Base-by-base conservation (phyloP, 1,140 invertebrate species). In the Drosophila parabipectinata region DNA sequence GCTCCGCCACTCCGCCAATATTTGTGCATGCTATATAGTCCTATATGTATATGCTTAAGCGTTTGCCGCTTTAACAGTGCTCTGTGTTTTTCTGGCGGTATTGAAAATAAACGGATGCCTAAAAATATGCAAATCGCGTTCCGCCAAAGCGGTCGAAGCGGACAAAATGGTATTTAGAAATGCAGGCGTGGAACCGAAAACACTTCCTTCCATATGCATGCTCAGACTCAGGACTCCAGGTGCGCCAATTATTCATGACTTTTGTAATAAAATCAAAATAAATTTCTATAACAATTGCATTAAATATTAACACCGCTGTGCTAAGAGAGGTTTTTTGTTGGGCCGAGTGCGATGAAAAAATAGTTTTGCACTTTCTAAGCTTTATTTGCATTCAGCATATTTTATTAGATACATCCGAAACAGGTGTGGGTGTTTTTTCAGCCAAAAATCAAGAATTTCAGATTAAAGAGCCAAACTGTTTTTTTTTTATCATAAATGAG, bases 261-360 rank as follows among this genome's bases (percentile, higher is more conserved):
- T 37, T 51, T 82, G 78, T 82, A 82, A 85, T 85, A 87, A 85
- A 85, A 85, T 85, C 81, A 85, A 85, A 85, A 78, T 85, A 72
- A 78, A 77, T 78, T 84, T 66, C 32, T 52, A 75, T 87, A 75
- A 75, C 63, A 75, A 75, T 76, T 48, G 48, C 34, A 87, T 85
- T 58, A 82, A 85, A 87, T 71, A 87, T 85, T 68, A 34, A 85
- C 67, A 55, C 10, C 34, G 7, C 60, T 72, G 34, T 74, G 57
- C 30, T 10, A 55, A 55, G 71, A 45, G 58, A 15, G 26, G 4
- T 14, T 53, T 72, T 47, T 68, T 51, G 54, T 47, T 47, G 15
- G 8, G 14, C 30, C 21, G 26, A 18, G 24, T 14, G 52, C 39
- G 18, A 12, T 44, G 18, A 47, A 28, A 14, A 47, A 56, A 76